These are phyloP conservation scores for Drosophila gunungcola DNA, from an alignment of 1,140 invertebrate species.

Conservation along the genomic window DNA sequence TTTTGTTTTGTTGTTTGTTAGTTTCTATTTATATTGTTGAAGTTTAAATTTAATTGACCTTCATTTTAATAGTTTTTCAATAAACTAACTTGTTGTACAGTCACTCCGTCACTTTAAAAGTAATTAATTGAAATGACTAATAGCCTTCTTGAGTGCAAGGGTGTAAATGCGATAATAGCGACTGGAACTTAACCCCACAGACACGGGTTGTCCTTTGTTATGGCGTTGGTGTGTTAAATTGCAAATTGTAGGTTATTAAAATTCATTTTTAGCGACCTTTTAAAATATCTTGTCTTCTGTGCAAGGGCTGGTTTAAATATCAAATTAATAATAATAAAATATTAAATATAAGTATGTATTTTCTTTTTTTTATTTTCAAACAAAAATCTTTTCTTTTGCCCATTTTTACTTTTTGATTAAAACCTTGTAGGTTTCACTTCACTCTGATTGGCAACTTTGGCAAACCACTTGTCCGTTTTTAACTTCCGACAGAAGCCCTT, in stretches of 20 bases:
- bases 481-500: conserved; percentile 14
- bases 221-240: background rate
- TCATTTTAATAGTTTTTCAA: conserved; percentile 31
- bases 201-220: background rate
- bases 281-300: no score
- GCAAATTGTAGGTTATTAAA: no score
- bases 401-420: no score
- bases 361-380: no score
- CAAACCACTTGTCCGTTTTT: background rate
- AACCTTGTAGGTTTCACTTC: no score
- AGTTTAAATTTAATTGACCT: conserved; percentile 25
- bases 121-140: conserved; percentile 61
- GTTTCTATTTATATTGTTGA: background rate
- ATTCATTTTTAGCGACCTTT: no score
- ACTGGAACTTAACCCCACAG: background rate
- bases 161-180: conserved; percentile 10
- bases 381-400: no score
- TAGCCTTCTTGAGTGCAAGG: conserved; percentile 18
- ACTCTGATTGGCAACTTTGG: no score
- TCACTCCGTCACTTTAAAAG: conserved; percentile 9
- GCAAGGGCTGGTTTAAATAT: no score
- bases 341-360: no score
- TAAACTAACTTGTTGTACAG: conserved; percentile 26
- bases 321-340: no score
- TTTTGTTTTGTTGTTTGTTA: conserved; percentile 2